These are phyloP conservation scores for Caranx melampygus DNA, from an alignment of 2,113 vertebrate species.

Conservation along the genomic window DNA sequence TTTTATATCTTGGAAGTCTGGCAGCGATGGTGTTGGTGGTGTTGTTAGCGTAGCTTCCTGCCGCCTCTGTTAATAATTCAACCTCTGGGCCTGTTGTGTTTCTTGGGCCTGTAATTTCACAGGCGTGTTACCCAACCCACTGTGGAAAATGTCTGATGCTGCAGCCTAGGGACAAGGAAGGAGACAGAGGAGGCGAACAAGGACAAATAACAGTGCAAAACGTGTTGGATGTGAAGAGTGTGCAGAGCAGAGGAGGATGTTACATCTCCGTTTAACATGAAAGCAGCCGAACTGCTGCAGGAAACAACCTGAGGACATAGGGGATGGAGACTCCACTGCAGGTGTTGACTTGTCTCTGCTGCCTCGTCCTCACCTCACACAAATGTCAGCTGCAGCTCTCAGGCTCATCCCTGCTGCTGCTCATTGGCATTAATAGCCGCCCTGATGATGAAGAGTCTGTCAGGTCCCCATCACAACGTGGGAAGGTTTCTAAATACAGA, in stretches of 20 bases:
- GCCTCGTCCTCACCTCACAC: constrained; percentile 12
- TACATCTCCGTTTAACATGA: not conserved
- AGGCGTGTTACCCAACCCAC: constrained; percentile 50
- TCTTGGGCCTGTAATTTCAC: constrained; percentile 45
- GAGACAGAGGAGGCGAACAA: not conserved
- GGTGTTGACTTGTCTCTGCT: not conserved
- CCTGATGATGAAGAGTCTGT: constrained; percentile 22
- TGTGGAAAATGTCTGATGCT: constrained; percentile 44
- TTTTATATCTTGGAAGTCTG: constrained; percentile 1
- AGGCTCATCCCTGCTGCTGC: constrained; percentile 25
- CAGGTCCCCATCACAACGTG: constrained; percentile 1
- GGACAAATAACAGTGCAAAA: not conserved
- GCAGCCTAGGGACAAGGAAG: constrained; percentile 21
- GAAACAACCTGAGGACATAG: not conserved
- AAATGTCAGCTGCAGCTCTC: constrained; percentile 45
- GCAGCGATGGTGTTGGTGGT: constrained; percentile 6
- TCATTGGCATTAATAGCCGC: not conserved
- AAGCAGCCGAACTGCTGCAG: not conserved
- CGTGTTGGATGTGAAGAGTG: not conserved
- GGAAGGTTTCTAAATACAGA: not conserved
- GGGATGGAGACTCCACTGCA: not conserved
- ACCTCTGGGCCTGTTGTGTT: constrained; percentile 50
- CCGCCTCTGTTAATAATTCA: constrained; percentile 72
- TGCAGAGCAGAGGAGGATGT: not conserved
- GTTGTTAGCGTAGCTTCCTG: constrained; percentile 47